Conservation (phyloP, 2,113 vertebrate species). For the Triplophysa dalaica region DNA sequence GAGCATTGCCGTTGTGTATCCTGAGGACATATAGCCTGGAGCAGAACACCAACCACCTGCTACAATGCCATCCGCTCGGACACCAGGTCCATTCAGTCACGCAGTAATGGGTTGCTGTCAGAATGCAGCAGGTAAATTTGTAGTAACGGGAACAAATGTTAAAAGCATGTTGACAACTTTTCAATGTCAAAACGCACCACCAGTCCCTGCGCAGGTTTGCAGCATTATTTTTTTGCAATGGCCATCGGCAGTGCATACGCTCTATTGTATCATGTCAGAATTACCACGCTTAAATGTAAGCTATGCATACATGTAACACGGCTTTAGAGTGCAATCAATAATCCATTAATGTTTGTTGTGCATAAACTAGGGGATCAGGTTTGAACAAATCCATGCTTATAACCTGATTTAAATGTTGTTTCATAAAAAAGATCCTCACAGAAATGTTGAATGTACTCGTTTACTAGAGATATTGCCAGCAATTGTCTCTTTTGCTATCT, state of each 20-base stretch:
- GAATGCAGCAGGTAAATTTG: conserved; percentile 30
- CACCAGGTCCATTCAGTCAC: conserved; percentile 38
- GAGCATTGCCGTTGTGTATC: conserved; percentile 79
- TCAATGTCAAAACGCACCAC: conserved; percentile 36
- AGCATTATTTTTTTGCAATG: background rate
- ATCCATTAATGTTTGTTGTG: too few relatives aligned
- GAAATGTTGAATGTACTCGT: too few relatives aligned
- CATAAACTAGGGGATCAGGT: too few relatives aligned
- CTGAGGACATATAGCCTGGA: conserved; percentile 79
- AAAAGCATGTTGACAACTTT: conserved; percentile 53
- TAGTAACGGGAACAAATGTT: conserved; percentile 52
- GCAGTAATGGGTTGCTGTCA: conserved; percentile 49
- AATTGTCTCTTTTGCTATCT: background rate
- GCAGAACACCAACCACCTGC: conserved; percentile 79
- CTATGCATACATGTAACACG: too few relatives aligned
- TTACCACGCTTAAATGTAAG: too few relatives aligned
- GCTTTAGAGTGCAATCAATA: too few relatives aligned
- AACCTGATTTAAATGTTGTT: too few relatives aligned
- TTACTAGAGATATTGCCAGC: background rate
- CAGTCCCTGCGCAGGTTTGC: background rate
- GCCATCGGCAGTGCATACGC: background rate
- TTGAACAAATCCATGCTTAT: too few relatives aligned
- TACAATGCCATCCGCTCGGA: conserved; percentile 16
- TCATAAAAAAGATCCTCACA: too few relatives aligned
- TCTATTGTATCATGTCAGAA: too few relatives aligned